Conservation (phyloP, 2,797 vertebrate species). For the Garrulus glandarius region DNA sequence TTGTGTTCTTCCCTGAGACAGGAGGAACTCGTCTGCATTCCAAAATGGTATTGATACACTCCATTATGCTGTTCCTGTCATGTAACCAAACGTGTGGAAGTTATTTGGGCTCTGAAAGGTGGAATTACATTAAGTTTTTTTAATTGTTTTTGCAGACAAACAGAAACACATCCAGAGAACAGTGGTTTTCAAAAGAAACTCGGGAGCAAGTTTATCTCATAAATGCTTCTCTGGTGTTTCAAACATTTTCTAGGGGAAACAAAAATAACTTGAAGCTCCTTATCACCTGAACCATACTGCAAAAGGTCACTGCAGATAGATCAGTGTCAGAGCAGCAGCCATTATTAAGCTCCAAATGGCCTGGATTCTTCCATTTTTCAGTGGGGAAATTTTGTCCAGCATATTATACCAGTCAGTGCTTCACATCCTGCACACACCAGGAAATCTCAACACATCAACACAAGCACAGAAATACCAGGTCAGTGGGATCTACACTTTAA, state of each 20-base stretch:
- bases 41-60: background rate
- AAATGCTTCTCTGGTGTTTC: background rate
- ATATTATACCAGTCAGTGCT: background rate
- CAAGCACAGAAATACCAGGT: background rate
- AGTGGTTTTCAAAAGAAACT: background rate
- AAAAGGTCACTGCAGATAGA: constrained; percentile 3
- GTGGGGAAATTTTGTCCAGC: background rate
- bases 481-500: background rate
- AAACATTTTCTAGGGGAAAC: background rate
- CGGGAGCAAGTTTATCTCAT: background rate
- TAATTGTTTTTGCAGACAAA: background rate
- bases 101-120: background rate
- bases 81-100: background rate
- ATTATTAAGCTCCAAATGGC: background rate
- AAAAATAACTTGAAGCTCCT: constrained; percentile 8
- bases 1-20: background rate
- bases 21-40: background rate
- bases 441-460: background rate
- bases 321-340: background rate
- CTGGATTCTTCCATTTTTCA: background rate
- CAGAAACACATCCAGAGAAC: background rate
- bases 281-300: background rate
- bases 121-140: background rate
- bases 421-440: background rate
- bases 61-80: background rate